A percentile compares a stretch with the other conserved stretches of the same genome.
These are phyloP conservation scores for Odontophorus gujanensis DNA, from an alignment of 2,113 vertebrate species.

Conservation along the genomic window DNA sequence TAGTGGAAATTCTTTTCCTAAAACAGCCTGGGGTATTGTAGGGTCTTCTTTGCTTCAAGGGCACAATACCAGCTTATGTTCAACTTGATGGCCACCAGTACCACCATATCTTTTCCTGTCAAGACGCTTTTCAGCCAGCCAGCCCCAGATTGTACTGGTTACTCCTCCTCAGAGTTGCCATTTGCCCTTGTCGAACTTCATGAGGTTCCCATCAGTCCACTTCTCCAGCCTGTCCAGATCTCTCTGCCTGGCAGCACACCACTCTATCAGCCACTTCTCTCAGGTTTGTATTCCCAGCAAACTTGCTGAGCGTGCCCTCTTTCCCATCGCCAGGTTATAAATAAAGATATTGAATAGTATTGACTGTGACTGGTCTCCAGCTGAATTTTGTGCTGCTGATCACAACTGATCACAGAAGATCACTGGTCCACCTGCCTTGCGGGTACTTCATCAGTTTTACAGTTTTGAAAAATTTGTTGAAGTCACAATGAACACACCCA, in stretches of 20 bases:
- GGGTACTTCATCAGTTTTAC: neutral
- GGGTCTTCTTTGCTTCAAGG: neutral
- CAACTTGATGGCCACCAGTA: neutral
- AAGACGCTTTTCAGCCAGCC: neutral
- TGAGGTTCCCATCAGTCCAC: neutral
- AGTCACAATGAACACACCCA: neutral
- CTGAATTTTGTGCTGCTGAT: neutral
- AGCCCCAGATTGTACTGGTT: neutral
- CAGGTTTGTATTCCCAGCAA: neutral
- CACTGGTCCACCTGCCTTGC: neutral
- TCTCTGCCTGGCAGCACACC: neutral
- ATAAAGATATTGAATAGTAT: neutral
- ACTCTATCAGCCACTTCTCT: neutral
- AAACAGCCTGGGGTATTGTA: neutral
- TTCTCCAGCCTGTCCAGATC: neutral
- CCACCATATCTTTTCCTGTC: neutral
- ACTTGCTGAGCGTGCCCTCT: neutral
- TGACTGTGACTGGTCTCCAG: neutral
- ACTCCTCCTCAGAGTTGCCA: neutral
- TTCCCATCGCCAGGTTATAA: neutral
- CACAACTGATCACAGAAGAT: neutral
- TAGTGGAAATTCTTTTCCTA: neutral
- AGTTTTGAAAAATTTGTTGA: neutral
- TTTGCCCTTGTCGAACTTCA: neutral
- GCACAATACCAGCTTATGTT: neutral